Evolutionary conservation across 2,888 invertebrate species (phyloP).

Genomic region (Stegophylla sp.): DNA sequence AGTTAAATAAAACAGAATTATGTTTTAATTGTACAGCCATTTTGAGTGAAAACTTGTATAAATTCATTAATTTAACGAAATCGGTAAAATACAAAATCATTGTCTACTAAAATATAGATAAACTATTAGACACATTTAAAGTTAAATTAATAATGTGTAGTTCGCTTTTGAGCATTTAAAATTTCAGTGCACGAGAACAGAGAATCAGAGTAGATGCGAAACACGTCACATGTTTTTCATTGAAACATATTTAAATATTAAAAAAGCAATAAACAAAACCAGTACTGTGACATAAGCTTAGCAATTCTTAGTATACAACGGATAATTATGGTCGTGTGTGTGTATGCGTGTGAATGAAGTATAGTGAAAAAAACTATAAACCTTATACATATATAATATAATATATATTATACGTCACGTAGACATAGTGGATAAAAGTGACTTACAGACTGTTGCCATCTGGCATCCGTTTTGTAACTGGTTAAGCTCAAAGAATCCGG

Average conservation of each 20-base stretch:
- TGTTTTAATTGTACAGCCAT: too few relatives aligned
- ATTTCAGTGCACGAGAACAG: background rate
- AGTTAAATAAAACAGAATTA: too few relatives aligned
- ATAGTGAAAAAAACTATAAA: conserved; percentile 15
- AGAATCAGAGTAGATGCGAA: background rate
- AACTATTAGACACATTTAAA: too few relatives aligned
- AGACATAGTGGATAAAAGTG: conserved; percentile 21
- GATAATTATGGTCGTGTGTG: background rate
- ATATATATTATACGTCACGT: background rate
- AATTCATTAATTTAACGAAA: too few relatives aligned
- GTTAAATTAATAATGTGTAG: background rate
- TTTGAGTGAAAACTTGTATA: too few relatives aligned
- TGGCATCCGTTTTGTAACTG: conserved; percentile 59
- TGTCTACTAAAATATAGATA: too few relatives aligned
- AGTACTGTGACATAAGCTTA: conserved; percentile 27
- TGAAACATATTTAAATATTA: conserved; percentile 4
- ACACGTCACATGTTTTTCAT: background rate
- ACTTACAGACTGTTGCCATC: conserved; percentile 58
- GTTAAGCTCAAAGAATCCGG: conserved; percentile 55
- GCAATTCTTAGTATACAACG: conserved; percentile 17
- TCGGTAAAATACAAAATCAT: too few relatives aligned
- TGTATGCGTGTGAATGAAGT: conserved; percentile 13
- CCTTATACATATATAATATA: background rate
- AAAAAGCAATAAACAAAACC: conserved; percentile 9
- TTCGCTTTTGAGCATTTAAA: background rate